Evolutionary conservation across 2,113 vertebrate species (phyloP), one percentile per base, ranked within the genome.

Genomic region (Xenopus laevis): DNA sequence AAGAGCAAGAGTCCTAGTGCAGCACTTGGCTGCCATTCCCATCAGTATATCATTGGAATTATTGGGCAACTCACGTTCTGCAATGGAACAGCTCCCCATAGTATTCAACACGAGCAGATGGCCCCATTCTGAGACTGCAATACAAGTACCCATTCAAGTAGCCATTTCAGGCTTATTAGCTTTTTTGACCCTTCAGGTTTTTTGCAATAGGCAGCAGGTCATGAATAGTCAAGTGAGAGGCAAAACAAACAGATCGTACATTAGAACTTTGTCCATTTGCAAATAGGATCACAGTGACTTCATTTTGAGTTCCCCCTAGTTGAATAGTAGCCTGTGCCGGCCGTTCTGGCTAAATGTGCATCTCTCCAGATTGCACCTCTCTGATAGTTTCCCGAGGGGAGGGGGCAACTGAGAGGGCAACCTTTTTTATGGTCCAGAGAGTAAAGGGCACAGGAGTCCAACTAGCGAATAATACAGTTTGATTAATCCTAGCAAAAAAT

Each of bases 381-480:
- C 55, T 40, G 12, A 40, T 33, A 40, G 33, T 5, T 40, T 40
- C 8, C 33, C 8, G 44, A 44, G 55, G 9, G 55, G 62, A 18
- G 21, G 30, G 63, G 63, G 23, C 4, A 27, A 27, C 4, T 1
- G 23, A 27, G 55, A 27, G 23, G 76, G 45, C 17, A 53, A 46
- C 55, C 58, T 63, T 65, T 60, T 69, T 69, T 65, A 73, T 40
- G 59, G 45, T 57, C 59, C 13, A 1, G 13, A 33, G 58, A 68
- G 27, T 40, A 68, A 68, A 72, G 64, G 65, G 47, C 66, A 67
- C 50, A 63, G 13, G 47, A 77, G 67, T 63, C 46, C 66, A 77
- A 77, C 64, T 70, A 44, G 60, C 67, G 67, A 77, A 77, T 69
- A 77, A 70, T 70, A 68, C 47, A 57, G 67, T 70, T 70, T 70